Evolutionary conservation across 2,888 invertebrate genomes (phyloP), one percentile per base, ranked within the genome.

Genomic region (Drosophila birchii): DNA sequence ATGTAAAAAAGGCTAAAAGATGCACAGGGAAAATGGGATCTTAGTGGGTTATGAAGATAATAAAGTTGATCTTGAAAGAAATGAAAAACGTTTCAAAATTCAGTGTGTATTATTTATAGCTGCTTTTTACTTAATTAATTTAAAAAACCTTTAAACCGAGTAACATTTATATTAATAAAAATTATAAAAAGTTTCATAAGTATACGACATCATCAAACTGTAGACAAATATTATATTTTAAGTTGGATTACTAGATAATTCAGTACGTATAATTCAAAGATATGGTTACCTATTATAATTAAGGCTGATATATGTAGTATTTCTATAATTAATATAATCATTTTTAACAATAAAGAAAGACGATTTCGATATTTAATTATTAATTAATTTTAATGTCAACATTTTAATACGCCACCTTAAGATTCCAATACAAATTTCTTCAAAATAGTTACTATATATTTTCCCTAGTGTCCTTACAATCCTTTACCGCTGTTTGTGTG

Each of bases 1-100:
- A 79, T 85, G 79, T 64, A 81, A 81, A 85, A 78, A 78, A 51
- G 82, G 49, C 67, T 68, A 70, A 66, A 71, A 73, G 75, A 64
- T 82, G 47, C 63, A 67, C 56, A 38, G 43, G 43, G n/a, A 9
- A 51, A 38, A 43, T 9, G 3, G n/a, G 5, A 29, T 23, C 23
- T 23, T 23, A 23, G 23, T 23, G 23, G 23, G 23, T 23, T 29
- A 6, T 29, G 0, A 29, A 29, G 29, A 29, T 29, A 4, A 18
- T 14, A 12, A 18, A 32, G 14, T 4, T 14, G 2, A 32, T n/a
- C 3, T n/a, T 32, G 0, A 12, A n/a, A 9, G 8, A 29, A 7
- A 2, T 49, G 12, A 29, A 18, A 2, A 12, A 12, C 3, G 7
- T 7, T 18, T 18, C 3, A 12, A 18, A 32, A 12, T 29, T 18